Evolutionary conservation across 1,140 invertebrate species (phyloP), one percentile per base, ranked within the genome.

Genomic region (Zaprionus camerounensis): DNA sequence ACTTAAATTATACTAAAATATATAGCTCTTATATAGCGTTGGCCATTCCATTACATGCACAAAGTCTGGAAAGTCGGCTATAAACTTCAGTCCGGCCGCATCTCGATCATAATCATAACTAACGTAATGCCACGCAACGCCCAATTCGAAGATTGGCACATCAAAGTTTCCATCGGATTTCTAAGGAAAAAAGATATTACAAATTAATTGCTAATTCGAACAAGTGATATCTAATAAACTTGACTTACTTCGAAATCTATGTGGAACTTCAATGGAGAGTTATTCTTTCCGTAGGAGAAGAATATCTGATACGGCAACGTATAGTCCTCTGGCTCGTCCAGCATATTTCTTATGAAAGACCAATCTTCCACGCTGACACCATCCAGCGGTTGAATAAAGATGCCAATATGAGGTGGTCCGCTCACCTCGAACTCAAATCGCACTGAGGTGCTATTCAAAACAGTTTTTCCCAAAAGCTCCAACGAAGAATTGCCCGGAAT

Each of bases 361-460:
- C 96, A 96, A 28, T 92, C 92, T 28, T 92, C 76, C 20, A 97
- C 88, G 41, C 92, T 82, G 11, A 95, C 93, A 63, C 93, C 94
- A 44, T 93, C 81, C 36, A 94, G 91, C 0, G 96, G 96, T 13
- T 95, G 95, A 49, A 97, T 92, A 80, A 95, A 95, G 15, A 96
- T 93, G 5, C 94, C 95, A 91, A 96, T 95, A 81, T 97, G 96
- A 78, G 95, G 94, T 5, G 96, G 96, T 38, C 96, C 96, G 94
- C 76, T 64, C 80, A 91, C 36, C 28, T 71, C 66, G 20, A 92
- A 93, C 17, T 84, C 80, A 41, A 69, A 92, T 28, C 87, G 76
- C 11, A 76, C 61, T 3, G 53, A 59, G 11, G 24, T 69, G n/a
- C 53, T 65, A 17, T 12, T 61, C 7, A 73, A 22, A 3, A 77